Base-by-base conservation (phyloP, 2,797 vertebrate genomes). In the Myiotriccus ornatus region DNA sequence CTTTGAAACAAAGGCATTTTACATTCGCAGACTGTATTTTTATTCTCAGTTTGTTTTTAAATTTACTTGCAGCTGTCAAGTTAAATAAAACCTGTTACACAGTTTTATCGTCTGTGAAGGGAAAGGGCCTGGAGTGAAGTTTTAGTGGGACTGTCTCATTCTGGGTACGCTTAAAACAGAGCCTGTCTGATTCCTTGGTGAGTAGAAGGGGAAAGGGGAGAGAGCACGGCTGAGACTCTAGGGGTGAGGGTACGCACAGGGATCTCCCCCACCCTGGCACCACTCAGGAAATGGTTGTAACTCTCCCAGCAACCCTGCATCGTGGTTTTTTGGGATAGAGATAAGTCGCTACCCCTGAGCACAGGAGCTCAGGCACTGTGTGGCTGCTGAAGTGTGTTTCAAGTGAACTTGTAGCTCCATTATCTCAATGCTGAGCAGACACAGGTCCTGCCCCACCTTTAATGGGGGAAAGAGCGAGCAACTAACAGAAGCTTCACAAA, bases 1-100 rank as follows among this genome's bases (percentile, higher is more conserved):
- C 92, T 97, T 94, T 94, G 93, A 96, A 98, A 95, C 97, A 97
- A 97, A 97, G 87, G 75, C 46, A 35, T 97, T 97, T 94, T 93
- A 83, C 96, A 71, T 85, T 59, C 70, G 84, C 91, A 94, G 93
- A 93, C 87, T 84, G 88, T 92, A 94, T 95, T 93, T 95, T 96
- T 96, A 94, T 91, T 89, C 90, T 88, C 81, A 55, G 82, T 89
- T 84, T 79, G 91, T 88, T 96, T 95, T 93, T 82, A 62, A 89
- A 90, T 92, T 93, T 92, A 95, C 94, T 96, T 96, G 93, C 93
- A 95, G 94, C 68, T 53, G 91, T 95, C 75, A 94, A 92, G 87
- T 93, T 94, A 90, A 97, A 97, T 97, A 97, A 97, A 97, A 67
- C 15, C 49, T 3, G 37, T 94, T 85, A 59, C 47, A 7, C 69